phyloP scores from a whole-genome alignment of 2,888 invertebrate genomes.

The Melieria omissa region DNA sequence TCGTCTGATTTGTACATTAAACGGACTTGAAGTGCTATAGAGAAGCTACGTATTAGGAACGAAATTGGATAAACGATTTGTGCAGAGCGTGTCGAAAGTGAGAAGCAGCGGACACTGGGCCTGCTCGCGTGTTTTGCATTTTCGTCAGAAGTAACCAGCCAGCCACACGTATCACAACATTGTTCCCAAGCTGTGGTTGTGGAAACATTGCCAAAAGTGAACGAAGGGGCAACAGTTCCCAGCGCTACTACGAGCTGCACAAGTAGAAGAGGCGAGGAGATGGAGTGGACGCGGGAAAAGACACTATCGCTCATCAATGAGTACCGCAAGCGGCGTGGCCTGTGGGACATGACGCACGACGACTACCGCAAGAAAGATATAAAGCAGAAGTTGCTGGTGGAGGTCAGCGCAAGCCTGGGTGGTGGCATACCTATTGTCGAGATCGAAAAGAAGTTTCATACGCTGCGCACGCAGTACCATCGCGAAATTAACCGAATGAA shows the following conservation, averaged over 20 bases:
- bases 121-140: no score
- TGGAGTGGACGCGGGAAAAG: conserved; percentile 67
- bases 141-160: not conserved
- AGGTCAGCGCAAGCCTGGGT: conserved; percentile 61
- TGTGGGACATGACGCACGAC: conserved; percentile 67
- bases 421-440: conserved; percentile 66
- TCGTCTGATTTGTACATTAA: not conserved
- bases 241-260: not conserved
- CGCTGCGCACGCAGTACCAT: conserved; percentile 72
- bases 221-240: not conserved
- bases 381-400: conserved; percentile 60
- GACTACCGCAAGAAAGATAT: conserved; percentile 66
- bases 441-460: conserved; percentile 72
- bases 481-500: conserved; percentile 71
- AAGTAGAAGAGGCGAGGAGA: conserved; percentile 36
- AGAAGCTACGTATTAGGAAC: not conserved
- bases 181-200: conserved; percentile 2
- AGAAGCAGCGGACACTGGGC: no score
- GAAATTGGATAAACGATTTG: not conserved
- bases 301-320: conserved; percentile 63
- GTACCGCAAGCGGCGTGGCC: conserved; percentile 63
- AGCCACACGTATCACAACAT: conserved; percentile 11
- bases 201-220: not conserved
- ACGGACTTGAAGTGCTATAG: not conserved
- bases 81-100: no score